These are phyloP conservation scores for Pogona vitticeps DNA, from an alignment of 2,113 vertebrate genomes.

Conservation along the genomic window DNA sequence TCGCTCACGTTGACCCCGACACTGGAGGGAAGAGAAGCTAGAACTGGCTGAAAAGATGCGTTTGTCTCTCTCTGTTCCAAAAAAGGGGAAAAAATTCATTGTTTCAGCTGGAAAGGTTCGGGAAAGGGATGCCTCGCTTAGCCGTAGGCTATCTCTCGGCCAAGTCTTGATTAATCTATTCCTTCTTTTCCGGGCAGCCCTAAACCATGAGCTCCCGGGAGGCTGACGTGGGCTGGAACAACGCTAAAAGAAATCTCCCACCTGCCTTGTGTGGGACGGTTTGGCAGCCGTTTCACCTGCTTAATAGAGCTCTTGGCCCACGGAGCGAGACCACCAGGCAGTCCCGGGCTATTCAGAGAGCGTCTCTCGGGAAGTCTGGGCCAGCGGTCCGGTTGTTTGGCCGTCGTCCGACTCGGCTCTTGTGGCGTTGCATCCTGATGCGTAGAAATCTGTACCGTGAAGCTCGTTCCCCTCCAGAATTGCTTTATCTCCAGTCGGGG, in stretches of 20 bases:
- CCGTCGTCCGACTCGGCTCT: no score
- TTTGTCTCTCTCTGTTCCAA: background rate
- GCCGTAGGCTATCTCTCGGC: background rate
- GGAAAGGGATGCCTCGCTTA: background rate
- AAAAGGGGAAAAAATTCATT: background rate
- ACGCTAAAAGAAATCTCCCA: background rate
- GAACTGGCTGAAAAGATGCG: constrained; percentile 9
- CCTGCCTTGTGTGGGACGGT: background rate
- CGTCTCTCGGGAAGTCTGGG: no score
- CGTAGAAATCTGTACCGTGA: background rate
- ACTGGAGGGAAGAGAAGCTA: background rate
- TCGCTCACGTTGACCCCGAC: background rate
- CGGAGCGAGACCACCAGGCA: background rate
- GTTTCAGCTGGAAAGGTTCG: background rate
- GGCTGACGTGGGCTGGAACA: background rate
- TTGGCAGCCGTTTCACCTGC: background rate
- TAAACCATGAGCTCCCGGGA: background rate
- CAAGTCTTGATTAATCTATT: background rate
- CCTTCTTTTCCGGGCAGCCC: background rate
- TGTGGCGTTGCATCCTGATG: no score
- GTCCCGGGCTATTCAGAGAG: background rate
- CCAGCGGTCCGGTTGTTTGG: background rate
- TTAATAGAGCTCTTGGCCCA: background rate
- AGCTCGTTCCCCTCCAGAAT: background rate
- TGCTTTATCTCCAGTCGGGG: background rate